Conservation (phyloP, 2,113 vertebrate genomes). For the Stegostoma tigrinum region DNA sequence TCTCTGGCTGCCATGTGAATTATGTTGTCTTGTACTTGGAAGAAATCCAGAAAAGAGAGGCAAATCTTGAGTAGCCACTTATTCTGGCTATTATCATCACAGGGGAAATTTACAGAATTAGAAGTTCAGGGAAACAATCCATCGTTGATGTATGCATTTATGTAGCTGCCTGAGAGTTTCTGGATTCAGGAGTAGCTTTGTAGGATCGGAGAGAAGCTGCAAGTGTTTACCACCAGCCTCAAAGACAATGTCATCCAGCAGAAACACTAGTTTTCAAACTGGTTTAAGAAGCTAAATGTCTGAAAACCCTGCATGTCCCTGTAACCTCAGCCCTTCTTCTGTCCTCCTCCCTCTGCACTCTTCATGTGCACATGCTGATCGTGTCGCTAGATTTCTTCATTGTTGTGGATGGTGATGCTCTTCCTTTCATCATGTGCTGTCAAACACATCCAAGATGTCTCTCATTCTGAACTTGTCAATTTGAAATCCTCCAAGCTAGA, state of each 20-base stretch:
- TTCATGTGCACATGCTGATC: background rate
- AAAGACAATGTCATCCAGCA: background rate
- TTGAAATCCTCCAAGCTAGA: background rate
- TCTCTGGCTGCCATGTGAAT: too few species aligned
- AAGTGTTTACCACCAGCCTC: background rate
- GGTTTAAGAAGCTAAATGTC: background rate
- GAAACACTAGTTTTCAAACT: background rate
- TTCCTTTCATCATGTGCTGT: background rate
- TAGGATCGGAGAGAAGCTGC: background rate
- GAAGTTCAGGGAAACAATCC: too few species aligned
- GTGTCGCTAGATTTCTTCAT: too few species aligned
- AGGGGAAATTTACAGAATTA: too few species aligned
- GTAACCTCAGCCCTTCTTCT: background rate
- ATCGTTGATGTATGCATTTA: background rate
- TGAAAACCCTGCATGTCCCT: background rate
- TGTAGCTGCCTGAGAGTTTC: background rate
- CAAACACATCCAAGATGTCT: background rate
- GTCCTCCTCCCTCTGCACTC: background rate
- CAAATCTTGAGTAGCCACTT: too few species aligned
- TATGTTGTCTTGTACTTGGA: too few species aligned
- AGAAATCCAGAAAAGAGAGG: too few species aligned
- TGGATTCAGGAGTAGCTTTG: background rate
- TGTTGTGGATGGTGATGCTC: background rate
- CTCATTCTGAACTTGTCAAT: background rate
- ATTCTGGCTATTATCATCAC: too few species aligned